A percentile compares a stretch with the other conserved stretches of the same genome.
Evolutionary conservation across 2,113 vertebrate genomes (phyloP).

Genomic region (Ammodytes marinus): DNA sequence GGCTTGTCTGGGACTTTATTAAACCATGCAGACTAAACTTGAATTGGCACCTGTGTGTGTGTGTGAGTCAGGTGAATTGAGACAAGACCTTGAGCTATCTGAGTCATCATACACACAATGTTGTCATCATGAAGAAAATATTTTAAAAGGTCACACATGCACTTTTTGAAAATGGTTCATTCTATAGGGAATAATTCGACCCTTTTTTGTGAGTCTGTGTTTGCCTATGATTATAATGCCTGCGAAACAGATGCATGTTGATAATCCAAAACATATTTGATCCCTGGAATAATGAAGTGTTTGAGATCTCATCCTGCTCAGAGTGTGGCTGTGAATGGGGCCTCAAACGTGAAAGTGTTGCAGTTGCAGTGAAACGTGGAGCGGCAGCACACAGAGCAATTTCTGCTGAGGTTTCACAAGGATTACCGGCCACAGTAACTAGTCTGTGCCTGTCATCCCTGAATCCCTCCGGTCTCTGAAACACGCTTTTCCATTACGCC

Average conservation of each 20-base stretch:
- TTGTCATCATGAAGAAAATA: background rate
- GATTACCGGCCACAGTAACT: background rate
- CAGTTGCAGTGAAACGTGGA: background rate
- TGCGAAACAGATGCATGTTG: background rate
- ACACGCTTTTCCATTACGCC: slow-evolving; percentile 5
- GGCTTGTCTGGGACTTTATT: slow-evolving; percentile 3
- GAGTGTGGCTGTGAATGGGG: background rate
- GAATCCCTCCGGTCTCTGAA: slow-evolving; percentile 5
- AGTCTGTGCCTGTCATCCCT: background rate
- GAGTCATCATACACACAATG: background rate
- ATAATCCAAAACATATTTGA: background rate
- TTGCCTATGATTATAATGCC: background rate
- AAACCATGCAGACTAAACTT: background rate
- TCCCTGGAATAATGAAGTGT: background rate
- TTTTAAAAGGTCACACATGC: background rate
- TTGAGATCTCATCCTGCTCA: background rate
- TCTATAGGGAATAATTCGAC: background rate
- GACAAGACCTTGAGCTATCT: background rate
- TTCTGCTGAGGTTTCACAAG: slow-evolving; percentile 6
- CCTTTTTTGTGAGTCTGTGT: background rate
- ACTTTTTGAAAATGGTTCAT: too few relatives aligned
- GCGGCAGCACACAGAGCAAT: background rate
- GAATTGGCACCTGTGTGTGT: slow-evolving; percentile 1
- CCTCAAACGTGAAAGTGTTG: background rate
- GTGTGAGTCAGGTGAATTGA: slow-evolving; percentile 12